Conservation (phyloP, 2,888 invertebrate genomes). For the Synergus japonicus region DNA sequence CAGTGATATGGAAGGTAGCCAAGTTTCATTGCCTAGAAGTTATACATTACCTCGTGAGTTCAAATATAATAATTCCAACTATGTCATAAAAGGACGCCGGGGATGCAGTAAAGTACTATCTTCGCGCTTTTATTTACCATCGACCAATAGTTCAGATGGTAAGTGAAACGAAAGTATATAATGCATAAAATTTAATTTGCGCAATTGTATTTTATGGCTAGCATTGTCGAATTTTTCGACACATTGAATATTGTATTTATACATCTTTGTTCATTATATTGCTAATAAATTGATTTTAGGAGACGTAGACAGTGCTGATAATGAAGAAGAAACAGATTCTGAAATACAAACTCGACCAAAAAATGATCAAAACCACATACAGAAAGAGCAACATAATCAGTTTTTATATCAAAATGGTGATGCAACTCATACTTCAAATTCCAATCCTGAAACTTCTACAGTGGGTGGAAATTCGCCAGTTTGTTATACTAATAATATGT, state of each 20-base stretch:
- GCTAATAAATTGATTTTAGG: constrained; percentile 78
- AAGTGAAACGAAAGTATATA: constrained; percentile 58
- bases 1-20: constrained; percentile 77
- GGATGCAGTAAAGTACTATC: constrained; percentile 79
- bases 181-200: neutral
- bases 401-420: constrained; percentile 64
- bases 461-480: constrained; percentile 57
- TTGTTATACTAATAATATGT: constrained; percentile 68
- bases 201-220: neutral
- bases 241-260: neutral
- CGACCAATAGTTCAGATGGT: constrained; percentile 93
- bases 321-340: constrained; percentile 80
- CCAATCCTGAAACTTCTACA: constrained; percentile 56
- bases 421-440: constrained; percentile 56
- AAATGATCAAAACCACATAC: constrained; percentile 49
- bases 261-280: neutral
- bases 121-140: constrained; percentile 83
- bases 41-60: constrained; percentile 92
- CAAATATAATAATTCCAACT: constrained; percentile 81
- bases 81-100: constrained; percentile 77
- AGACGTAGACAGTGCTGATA: constrained; percentile 90
- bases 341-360: constrained; percentile 68
- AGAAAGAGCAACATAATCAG: constrained; percentile 59
- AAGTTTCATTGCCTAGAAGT: constrained; percentile 90
- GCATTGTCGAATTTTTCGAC: neutral